phyloP scores from a whole-genome alignment of 2,797 vertebrate genomes.

The Pyrocephalus nanus region DNA sequence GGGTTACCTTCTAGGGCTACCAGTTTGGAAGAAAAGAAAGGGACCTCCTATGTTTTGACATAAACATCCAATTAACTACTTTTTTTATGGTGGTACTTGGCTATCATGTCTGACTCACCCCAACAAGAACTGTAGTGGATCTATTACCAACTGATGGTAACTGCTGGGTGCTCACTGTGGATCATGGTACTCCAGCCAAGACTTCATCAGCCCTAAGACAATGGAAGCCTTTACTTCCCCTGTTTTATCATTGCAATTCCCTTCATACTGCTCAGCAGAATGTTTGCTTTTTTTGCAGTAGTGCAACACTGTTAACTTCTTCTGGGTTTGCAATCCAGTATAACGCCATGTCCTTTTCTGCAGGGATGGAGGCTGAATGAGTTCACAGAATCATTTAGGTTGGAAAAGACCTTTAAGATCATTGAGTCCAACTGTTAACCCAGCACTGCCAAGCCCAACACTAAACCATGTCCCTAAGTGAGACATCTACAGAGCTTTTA shows the following conservation, averaged over 20 bases:
- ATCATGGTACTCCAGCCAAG: neutral
- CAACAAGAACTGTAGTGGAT: neutral
- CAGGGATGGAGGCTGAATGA: neutral
- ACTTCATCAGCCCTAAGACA: neutral
- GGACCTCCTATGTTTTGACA: neutral
- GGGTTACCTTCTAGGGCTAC: neutral
- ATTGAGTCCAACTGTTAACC: neutral
- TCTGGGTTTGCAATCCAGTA: neutral
- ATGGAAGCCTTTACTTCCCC: neutral
- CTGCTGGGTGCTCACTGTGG: neutral
- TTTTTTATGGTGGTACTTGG: neutral
- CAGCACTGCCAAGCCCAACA: neutral
- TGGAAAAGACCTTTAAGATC: neutral
- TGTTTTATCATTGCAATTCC: neutral
- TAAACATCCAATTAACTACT: neutral
- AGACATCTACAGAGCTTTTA: neutral
- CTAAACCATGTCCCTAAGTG: neutral
- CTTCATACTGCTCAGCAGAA: neutral
- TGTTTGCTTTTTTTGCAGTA: slow-evolving; percentile 34
- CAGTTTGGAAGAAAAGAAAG: neutral
- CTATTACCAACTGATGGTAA: neutral
- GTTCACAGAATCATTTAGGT: neutral
- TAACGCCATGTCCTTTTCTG: neutral
- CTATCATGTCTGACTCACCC: neutral
- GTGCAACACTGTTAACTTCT: neutral